phyloP scores from a whole-genome alignment of 2,797 vertebrate genomes.

The Tiaroga cobitis region DNA sequence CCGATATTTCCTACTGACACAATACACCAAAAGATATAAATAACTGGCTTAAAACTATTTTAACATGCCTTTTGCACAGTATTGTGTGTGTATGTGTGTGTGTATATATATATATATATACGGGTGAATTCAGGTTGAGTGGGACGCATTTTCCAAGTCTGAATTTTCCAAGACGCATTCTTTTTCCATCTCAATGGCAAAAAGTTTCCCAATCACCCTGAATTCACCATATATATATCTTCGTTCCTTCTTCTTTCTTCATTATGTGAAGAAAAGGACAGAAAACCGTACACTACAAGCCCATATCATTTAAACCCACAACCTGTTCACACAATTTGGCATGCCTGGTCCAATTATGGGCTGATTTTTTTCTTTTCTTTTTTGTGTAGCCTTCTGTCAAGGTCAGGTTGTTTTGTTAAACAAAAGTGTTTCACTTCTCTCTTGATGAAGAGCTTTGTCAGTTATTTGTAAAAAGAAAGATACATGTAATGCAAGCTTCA shows the following conservation, averaged over 20 bases:
- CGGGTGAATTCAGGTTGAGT: too few relatives aligned
- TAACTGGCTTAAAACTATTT: too few relatives aligned
- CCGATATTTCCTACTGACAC: too few relatives aligned
- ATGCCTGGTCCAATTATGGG: not conserved
- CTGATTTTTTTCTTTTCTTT: not conserved
- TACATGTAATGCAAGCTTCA: not conserved
- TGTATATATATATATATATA: too few relatives aligned
- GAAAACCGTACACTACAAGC: not conserved
- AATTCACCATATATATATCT: too few relatives aligned
- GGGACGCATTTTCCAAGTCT: too few relatives aligned
- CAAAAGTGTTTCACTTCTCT: not conserved
- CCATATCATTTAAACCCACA: not conserved
- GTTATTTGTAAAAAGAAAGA: constrained; percentile 10
- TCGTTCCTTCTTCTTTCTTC: not conserved
- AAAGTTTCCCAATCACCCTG: too few relatives aligned
- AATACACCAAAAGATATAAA: too few relatives aligned
- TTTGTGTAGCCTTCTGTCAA: not conserved
- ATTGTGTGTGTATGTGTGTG: too few relatives aligned
- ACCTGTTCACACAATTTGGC: not conserved
- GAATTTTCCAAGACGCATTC: not conserved
- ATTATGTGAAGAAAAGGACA: not conserved
- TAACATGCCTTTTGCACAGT: too few relatives aligned
- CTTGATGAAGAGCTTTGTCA: not conserved
- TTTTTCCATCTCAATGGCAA: too few relatives aligned
- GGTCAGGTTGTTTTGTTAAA: not conserved